These are phyloP conservation scores for Dreissena polymorpha DNA, from an alignment of 1,140 invertebrate genomes.

Conservation along the genomic window DNA sequence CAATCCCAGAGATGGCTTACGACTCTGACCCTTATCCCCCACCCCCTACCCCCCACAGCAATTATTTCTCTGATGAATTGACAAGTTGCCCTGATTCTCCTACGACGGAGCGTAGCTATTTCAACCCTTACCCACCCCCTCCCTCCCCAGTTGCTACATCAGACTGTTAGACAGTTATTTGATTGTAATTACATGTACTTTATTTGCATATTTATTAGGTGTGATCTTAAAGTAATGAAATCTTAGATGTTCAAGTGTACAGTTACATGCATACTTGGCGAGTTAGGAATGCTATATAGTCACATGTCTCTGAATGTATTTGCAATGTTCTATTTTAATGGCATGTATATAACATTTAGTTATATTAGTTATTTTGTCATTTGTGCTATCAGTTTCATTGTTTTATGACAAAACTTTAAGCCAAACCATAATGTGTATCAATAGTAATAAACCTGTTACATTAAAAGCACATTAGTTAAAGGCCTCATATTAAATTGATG, in stretches of 20 bases:
- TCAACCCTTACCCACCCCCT: constrained; percentile 87
- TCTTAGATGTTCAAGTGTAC: not conserved
- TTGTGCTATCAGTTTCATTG: no score
- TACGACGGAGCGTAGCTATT: constrained; percentile 84
- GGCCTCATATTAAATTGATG: no score
- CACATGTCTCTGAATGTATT: no score
- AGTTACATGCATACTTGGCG: not conserved
- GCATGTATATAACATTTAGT: no score
- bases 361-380: no score
- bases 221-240: not conserved
- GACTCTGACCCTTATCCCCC: constrained; percentile 88
- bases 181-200: not conserved
- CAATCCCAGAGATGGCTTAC: constrained; percentile 82
- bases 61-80: constrained; percentile 85
- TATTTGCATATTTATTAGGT: not conserved
- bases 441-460: no score
- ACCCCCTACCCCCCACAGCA: constrained; percentile 88
- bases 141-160: constrained; percentile 82
- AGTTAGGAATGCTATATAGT: no score
- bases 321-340: no score
- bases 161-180: constrained; percentile 75
- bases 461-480: no score
- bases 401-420: no score
- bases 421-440: no score
- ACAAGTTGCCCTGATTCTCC: constrained; percentile 87